Base-by-base conservation (phyloP, 2,797 vertebrate genomes). In the Apogon hyalosoma region DNA sequence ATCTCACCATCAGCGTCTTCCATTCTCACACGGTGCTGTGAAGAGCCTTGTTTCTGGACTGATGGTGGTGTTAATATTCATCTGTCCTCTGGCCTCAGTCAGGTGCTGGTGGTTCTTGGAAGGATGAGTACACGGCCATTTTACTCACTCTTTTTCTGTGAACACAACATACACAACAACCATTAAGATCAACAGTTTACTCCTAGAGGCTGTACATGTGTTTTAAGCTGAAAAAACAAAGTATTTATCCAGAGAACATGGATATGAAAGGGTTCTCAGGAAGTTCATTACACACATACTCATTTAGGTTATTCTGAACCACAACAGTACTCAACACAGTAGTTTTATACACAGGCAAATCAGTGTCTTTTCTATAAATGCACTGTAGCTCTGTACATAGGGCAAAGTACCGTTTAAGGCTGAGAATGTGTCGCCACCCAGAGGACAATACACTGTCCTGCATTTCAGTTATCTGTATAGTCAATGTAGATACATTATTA, bases 381-480 rank as follows among this genome's bases (percentile, higher is more conserved):
- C 24, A 43, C 36, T n/a, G 19, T 18, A 59, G 49, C 47, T 1
- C 56, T 59, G 41, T 59, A 70, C 41, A 69, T 24, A 40, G 54
- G 18, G 48, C 42, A 36, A 1, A 31, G 6, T 46, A 14, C n/a
- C 5, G 62, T 2, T n/a, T 6, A 67, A 11, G 11, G 42, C 49
- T 78, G 49, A 1, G 48, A 11, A 38, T 19, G 51, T 69, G 77
- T 70, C 67, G 40, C 84, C 89, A 85, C 76, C 91, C 90, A 76
- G 64, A 55, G 90, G 83, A 14, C 3, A 50, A 36, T 0, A 24
- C 0, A 18, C 39, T 10, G 2, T 13, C 7, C 1, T 54, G 39
- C 62, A 54, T 8, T 39, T 58, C 10, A 58, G 28, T 3, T 16
- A 24, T 6, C 1, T 45, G 6, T 24, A 24, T 7, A 45, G 10